phyloP scores from a whole-genome alignment of 2,888 invertebrate species.

The Enoplolaimus lenunculus region DNA sequence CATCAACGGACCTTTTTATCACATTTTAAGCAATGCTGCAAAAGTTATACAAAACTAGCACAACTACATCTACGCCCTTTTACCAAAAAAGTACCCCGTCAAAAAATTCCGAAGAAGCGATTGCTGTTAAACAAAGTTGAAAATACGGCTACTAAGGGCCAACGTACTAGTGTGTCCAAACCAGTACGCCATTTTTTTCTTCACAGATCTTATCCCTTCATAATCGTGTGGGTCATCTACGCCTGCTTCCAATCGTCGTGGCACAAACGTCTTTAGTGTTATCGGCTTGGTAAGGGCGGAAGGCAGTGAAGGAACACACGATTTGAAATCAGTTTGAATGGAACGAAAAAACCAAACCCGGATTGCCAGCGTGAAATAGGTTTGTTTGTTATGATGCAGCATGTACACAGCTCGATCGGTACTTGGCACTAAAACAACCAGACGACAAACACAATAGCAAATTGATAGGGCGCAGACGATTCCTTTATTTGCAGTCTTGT shows the following conservation, averaged over 20 bases:
- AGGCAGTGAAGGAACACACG: background rate
- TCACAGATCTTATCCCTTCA: background rate
- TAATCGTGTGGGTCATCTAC: background rate
- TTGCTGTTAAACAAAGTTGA: no score
- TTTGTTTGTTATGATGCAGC: background rate
- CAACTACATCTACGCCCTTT: no score
- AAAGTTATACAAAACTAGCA: no score
- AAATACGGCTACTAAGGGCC: no score
- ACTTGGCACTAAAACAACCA: background rate
- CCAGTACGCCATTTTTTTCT: background rate
- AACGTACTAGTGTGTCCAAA: no score
- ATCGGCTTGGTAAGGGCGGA: background rate
- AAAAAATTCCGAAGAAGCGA: no score
- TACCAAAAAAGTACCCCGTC: no score
- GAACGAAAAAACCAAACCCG: background rate
- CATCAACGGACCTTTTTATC: no score
- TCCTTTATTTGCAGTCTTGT: no score
- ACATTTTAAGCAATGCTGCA: no score
- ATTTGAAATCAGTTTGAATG: background rate
- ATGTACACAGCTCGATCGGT: background rate
- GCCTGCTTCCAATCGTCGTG: background rate
- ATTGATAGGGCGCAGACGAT: no score
- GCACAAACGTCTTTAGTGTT: background rate
- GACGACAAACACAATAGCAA: no score
- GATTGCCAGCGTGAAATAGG: background rate